Conservation (phyloP, 2,888 invertebrate species). For the Sphecodes monilicornis region DNA sequence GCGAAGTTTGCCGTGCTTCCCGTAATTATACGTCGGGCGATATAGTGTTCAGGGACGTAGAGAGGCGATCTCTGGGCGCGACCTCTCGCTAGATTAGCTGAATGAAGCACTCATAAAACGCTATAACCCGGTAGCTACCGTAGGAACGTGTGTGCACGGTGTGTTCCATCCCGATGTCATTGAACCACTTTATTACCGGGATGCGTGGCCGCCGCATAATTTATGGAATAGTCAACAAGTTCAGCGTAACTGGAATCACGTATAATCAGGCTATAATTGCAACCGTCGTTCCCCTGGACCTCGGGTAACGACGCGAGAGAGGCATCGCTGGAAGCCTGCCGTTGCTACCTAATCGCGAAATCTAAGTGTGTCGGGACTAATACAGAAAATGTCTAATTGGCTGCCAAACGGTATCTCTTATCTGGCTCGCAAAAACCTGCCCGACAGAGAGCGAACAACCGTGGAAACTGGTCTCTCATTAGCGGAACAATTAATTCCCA, state of each 20-base stretch:
- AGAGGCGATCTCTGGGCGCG: not conserved
- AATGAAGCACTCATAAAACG: conserved; percentile 63
- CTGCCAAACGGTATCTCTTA: conserved; percentile 54
- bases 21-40: conserved; percentile 3
- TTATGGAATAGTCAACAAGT: conserved; percentile 69
- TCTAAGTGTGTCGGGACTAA: conserved; percentile 52
- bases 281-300: conserved; percentile 37
- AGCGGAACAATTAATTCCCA: conserved; percentile 23
- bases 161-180: conserved; percentile 61
- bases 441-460: conserved; percentile 16
- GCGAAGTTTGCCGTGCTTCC: not conserved
- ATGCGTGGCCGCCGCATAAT: conserved; percentile 61
- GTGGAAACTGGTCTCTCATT: conserved; percentile 33
- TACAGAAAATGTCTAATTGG: conserved; percentile 51
- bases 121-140: conserved; percentile 41
- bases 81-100: conserved; percentile 21
- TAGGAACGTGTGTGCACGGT: conserved; percentile 17
- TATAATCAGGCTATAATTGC: conserved; percentile 56
- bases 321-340: conserved; percentile 9
- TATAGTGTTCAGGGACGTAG: not conserved
- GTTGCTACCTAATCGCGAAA: conserved; percentile 47
- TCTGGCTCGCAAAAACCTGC: conserved; percentile 41
- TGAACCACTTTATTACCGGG: conserved; percentile 72
- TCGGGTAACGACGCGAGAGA: conserved; percentile 34
- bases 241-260: conserved; percentile 63